Evolutionary conservation across 1,140 invertebrate genomes (phyloP).

Genomic region (Brevipalpus yothersi): DNA sequence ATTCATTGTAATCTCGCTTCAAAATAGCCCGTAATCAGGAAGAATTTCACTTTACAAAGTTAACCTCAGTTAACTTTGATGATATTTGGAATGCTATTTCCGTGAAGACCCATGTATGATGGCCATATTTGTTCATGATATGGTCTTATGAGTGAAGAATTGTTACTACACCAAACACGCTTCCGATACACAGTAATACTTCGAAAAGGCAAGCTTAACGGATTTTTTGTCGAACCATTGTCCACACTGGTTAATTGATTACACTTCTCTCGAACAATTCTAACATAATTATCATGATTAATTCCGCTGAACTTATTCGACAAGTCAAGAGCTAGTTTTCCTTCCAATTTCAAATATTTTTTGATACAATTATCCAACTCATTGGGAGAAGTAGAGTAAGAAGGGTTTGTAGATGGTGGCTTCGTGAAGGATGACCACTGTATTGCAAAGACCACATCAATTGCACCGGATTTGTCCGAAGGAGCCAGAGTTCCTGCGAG

Average conservation of each 20-base stretch:
- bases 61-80: not conserved
- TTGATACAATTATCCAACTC: constrained; percentile 23
- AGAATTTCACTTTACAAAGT: too few relatives aligned
- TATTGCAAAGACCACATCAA: constrained; percentile 27
- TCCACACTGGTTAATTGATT: not conserved
- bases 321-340: constrained; percentile 10
- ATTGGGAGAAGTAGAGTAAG: constrained; percentile 11
- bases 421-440: constrained; percentile 28
- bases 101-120: constrained; percentile 22
- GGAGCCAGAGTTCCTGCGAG: constrained; percentile 20
- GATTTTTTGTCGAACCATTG: constrained; percentile 17
- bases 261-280: constrained; percentile 17
- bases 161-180: constrained; percentile 17
- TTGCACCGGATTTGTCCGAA: constrained; percentile 17
- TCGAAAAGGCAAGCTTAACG: constrained; percentile 19
- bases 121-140: constrained; percentile 22
- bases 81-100: constrained; percentile 14
- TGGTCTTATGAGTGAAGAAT: constrained; percentile 17
- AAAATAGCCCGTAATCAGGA: too few relatives aligned
- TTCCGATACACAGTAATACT: constrained; percentile 27
- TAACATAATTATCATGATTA: constrained; percentile 25
- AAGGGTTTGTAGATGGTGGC: not conserved
- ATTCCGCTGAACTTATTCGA: constrained; percentile 14
- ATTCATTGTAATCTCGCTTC: too few relatives aligned
- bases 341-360: constrained; percentile 17